Base-by-base conservation (phyloP, 2,888 invertebrate genomes). In the Microdon myrmicae region DNA sequence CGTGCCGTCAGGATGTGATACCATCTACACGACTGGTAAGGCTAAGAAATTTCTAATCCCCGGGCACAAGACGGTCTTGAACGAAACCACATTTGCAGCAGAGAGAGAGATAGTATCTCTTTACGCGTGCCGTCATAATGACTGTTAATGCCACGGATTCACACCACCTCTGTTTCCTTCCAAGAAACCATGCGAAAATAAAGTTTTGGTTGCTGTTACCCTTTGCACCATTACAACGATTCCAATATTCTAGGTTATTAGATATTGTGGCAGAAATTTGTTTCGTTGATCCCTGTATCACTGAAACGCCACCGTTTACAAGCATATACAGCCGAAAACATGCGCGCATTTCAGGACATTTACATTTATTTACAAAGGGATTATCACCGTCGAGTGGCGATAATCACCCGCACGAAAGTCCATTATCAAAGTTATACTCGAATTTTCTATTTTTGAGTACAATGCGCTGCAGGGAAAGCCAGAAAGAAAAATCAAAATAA, bases 91-190 rank as follows among this genome's bases (percentile, higher is more conserved):
- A 43, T 41, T 35, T 9, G 14, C 12, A n/a, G n/a, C n/a, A 49
- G 37, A 44, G 39, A 45, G 51, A 29, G 32, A 4, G 22, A 44
- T n/a, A 26, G 12, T 23, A 44, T 39, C 39, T 26, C 19, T n/a
- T 5, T 20, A 19, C 51, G 41, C 58, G 44, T 51, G 64, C 41
- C 58, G n/a, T 51, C 37, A 64, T 58, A 64, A 58, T 43, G 49
- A 55, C 48, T 16, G 14, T 34, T 55, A 55, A 55, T 22, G 41
- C 49, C 39, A 35, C 26, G 39, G 44, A 10, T 26, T 8, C 14
- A 13, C 13, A 4, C 34, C 28, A 29, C 17, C 16, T 37, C 29
- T 14, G 31, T 43, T 43, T 29, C 23, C 22, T 17, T 31, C 7
- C 14, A 5, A n/a, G 16, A 22, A 43, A 31, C 14, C 43, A 43